Base-by-base conservation (phyloP, 2,113 vertebrate genomes). In the Lycocorax pyrrhopterus region DNA sequence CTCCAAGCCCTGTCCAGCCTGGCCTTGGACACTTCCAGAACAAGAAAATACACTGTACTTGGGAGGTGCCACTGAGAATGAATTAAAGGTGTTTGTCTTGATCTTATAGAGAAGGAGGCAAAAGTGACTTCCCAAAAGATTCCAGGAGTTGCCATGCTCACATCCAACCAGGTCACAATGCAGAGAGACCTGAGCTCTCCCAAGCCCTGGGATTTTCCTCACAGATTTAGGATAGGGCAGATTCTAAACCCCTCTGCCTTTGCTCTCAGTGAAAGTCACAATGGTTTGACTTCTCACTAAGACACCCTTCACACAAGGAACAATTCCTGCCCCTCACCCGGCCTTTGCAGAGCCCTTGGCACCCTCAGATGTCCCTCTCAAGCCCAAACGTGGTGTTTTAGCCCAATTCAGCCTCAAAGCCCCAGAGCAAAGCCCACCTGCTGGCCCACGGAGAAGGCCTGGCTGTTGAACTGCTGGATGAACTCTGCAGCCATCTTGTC, bases 401-500 rank as follows among this genome's bases (percentile, higher is more conserved):
- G 52, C 22, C 52, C 68, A 44, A 1, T 6, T 53, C 1, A 20
- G 53, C 33, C 30, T 16, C 32, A 16, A 49, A 59, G 19, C 1
- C 32, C 37, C 71, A 46, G 29, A 18, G 59, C 66, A 39, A 4
- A 39, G 21, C 68, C 62, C 69, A 99, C 99, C 99, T 99, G 99
- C 92, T 99, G 99, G 41, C 98, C 98, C 15, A 98, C 81, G 0
- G 97, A 98, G 98, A 99, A 99, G 33, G 99, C 98, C 93, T 99
- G 99, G 95, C 97, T 98, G 97, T 98, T 99, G 97, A 99, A 99
- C 86, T 98, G 98, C 93, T 99, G 99, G 90, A 99, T 97, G 86
- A 99, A 99, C 68, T 99, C 99, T 0, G 90, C 97, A 12, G 99
- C 99, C 99, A 99, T 99, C 97, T 98, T 98, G 96, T 99, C 99